Conservation (phyloP, 2,888 invertebrate genomes). For the Morpho achilles region DNA sequence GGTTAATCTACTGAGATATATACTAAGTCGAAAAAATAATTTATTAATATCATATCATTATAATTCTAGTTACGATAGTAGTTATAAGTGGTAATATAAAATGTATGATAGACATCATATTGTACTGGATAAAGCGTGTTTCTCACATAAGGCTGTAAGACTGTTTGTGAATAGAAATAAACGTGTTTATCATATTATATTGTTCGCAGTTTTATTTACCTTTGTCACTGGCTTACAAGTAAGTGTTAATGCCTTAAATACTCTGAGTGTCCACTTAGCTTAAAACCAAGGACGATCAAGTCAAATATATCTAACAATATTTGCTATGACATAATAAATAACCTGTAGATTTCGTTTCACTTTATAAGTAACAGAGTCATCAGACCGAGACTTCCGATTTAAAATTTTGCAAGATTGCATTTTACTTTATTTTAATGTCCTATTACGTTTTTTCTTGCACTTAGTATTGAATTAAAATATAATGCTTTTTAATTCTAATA, state of each 20-base stretch:
- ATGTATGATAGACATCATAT: slow-evolving; percentile 20
- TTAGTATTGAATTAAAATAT: too few relatives aligned
- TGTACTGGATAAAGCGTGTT: slow-evolving; percentile 30
- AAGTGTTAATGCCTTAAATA: slow-evolving; percentile 18
- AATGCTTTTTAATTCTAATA: too few relatives aligned
- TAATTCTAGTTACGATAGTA: slow-evolving; percentile 24
- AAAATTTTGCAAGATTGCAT: neutral
- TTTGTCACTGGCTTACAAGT: slow-evolving; percentile 18
- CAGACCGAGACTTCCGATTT: slow-evolving; percentile 5
- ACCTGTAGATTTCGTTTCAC: too few relatives aligned
- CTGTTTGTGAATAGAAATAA: slow-evolving; percentile 53
- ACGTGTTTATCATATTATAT: slow-evolving; percentile 64
- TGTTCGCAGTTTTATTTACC: slow-evolving; percentile 57
- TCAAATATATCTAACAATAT: slow-evolving; percentile 3
- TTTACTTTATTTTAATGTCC: neutral
- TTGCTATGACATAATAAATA: neutral
- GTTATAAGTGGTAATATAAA: slow-evolving; percentile 21
- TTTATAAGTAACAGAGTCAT: slow-evolving; percentile 2
- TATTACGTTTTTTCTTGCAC: too few relatives aligned
- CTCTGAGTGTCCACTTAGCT: slow-evolving; percentile 13
- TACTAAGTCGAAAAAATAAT: slow-evolving; percentile 19
- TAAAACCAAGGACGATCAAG: slow-evolving; percentile 12
- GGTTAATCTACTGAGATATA: slow-evolving; percentile 21
- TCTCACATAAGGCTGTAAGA: slow-evolving; percentile 49
- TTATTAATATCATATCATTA: slow-evolving; percentile 29